Percentiles rank a stretch among this genome's conserved stretches.
Conservation (phyloP, 2,888 invertebrate genomes). For the Rhagonycha fulva region DNA sequence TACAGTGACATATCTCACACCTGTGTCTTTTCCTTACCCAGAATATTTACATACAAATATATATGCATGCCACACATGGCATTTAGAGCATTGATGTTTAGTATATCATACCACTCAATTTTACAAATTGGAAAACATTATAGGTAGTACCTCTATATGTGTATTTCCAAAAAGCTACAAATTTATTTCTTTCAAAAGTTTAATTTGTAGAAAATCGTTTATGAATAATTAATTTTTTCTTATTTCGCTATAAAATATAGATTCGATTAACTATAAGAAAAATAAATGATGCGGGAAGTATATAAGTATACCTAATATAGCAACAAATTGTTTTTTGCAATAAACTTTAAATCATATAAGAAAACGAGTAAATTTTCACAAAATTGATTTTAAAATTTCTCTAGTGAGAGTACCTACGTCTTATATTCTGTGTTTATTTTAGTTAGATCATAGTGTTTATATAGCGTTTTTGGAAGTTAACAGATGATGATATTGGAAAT, state of each 20-base stretch:
- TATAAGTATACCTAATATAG: not conserved
- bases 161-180: not conserved
- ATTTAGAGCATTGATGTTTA: constrained; percentile 47
- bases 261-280: not conserved
- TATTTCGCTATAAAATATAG: not conserved
- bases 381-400: constrained; percentile 51
- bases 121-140: constrained; percentile 52
- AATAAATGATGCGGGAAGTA: not conserved
- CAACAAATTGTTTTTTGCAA: not conserved
- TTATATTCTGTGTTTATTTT: constrained; percentile 50
- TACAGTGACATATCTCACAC: constrained; percentile 56
- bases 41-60: constrained; percentile 56
- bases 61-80: constrained; percentile 46
- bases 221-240: not conserved
- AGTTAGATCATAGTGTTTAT: constrained; percentile 37
- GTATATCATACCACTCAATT: constrained; percentile 43
- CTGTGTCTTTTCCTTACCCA: constrained; percentile 51
- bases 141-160: constrained; percentile 18
- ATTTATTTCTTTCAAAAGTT: not conserved
- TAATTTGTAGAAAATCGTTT: not conserved
- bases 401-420: constrained; percentile 43
- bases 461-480: constrained; percentile 31
- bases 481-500: constrained; percentile 28
- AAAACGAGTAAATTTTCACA: constrained; percentile 37
- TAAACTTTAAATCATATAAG: constrained; percentile 5